Evolutionary conservation across 2,888 invertebrate species (phyloP).

Genomic region (Ornithoptera priamus): DNA sequence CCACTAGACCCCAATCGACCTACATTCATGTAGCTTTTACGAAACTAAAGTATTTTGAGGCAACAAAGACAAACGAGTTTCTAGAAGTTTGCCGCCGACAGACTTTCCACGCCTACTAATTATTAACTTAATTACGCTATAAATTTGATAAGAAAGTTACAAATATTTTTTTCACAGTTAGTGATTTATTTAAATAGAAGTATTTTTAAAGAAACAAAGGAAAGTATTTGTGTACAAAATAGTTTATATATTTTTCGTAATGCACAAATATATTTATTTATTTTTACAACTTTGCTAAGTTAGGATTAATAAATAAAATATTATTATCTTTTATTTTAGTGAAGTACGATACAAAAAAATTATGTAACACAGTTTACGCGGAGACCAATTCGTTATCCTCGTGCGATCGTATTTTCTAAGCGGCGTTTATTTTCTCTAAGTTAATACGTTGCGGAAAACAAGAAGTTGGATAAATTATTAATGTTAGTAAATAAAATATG

Average conservation of each 20-base stretch:
- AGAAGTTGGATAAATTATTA: constrained; percentile 22
- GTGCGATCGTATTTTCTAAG: constrained; percentile 24
- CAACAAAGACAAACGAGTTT: constrained; percentile 19
- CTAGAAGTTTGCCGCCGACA: background rate
- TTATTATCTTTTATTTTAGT: too few relatives aligned
- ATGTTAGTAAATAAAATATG: constrained; percentile 26
- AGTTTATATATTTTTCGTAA: too few relatives aligned
- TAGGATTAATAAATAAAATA: too few relatives aligned
- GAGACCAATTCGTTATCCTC: constrained; percentile 28
- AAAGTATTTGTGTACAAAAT: too few relatives aligned
- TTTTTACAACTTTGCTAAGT: too few relatives aligned
- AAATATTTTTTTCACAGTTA: too few relatives aligned
- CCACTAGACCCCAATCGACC: constrained; percentile 25
- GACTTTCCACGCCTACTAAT: background rate
- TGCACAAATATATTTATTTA: too few relatives aligned
- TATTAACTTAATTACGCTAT: background rate
- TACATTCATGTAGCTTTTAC: constrained; percentile 15
- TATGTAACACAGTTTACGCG: constrained; percentile 15
- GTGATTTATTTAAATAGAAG: too few relatives aligned
- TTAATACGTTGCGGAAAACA: constrained; percentile 24
- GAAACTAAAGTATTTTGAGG: constrained; percentile 14
- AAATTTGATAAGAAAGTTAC: background rate
- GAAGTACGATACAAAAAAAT: constrained; percentile 8
- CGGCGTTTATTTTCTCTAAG: constrained; percentile 17
- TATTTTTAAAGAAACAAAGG: too few relatives aligned